Evolutionary conservation across 2,888 invertebrate genomes (phyloP).

Genomic region (Tetragonisca angustula): DNA sequence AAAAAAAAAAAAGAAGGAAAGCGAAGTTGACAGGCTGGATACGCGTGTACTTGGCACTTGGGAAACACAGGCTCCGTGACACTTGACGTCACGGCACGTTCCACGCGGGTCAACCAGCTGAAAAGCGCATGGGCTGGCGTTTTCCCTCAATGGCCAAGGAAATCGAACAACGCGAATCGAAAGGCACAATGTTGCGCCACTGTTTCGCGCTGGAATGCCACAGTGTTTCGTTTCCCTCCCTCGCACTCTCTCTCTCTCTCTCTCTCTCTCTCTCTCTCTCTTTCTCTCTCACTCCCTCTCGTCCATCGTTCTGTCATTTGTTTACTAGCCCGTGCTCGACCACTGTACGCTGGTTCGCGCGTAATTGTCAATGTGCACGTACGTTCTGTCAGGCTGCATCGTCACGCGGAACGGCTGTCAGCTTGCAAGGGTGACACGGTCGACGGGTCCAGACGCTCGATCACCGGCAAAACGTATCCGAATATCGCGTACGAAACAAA

Average conservation of each 20-base stretch:
- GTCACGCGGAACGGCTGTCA: slow-evolving; percentile 37
- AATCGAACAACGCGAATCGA: slow-evolving; percentile 35
- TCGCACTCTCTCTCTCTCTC: slow-evolving; percentile 35
- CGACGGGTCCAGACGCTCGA: slow-evolving; percentile 10
- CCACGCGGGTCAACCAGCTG: slow-evolving; percentile 38
- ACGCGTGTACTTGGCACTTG: slow-evolving; percentile 44
- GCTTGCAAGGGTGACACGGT: slow-evolving; percentile 12
- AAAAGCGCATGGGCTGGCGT: slow-evolving; percentile 34
- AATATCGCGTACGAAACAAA: slow-evolving; percentile 76
- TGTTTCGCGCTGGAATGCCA: slow-evolving; percentile 44
- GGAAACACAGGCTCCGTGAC: slow-evolving; percentile 49
- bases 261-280: slow-evolving; percentile 29
- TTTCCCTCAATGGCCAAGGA: slow-evolving; percentile 17
- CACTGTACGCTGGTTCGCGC: slow-evolving; percentile 62
- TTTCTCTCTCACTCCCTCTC: slow-evolving; percentile 28
- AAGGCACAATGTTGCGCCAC: slow-evolving; percentile 48
- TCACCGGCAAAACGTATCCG: slow-evolving; percentile 39
- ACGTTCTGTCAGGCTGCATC: slow-evolving; percentile 52
- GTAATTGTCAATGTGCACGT: slow-evolving; percentile 63
- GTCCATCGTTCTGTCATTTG: slow-evolving; percentile 72
- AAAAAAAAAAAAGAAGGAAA: slow-evolving; percentile 27
- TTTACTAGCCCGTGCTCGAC: slow-evolving; percentile 71
- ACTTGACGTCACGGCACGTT: slow-evolving; percentile 56
- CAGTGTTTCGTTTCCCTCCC: slow-evolving; percentile 52
- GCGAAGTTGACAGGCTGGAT: slow-evolving; percentile 38